Percentiles rank a stretch among this genome's conserved stretches.
Conservation (phyloP, 1,140 invertebrate species). For the Drosophila varians region DNA sequence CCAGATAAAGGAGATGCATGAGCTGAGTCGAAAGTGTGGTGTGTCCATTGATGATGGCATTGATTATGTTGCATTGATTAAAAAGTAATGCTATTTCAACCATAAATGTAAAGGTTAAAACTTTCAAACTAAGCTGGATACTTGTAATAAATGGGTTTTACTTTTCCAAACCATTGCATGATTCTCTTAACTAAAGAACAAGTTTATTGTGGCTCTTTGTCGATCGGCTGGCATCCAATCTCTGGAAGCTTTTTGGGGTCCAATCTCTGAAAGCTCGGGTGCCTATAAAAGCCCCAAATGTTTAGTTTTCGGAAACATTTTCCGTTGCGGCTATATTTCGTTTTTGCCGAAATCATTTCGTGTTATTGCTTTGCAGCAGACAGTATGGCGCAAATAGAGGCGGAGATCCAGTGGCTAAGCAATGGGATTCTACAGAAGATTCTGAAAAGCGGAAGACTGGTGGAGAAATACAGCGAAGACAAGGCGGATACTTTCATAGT, state of each 20-base stretch:
- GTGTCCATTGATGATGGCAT: slow-evolving; percentile 63
- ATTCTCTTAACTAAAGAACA: too few species aligned
- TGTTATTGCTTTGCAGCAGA: not conserved
- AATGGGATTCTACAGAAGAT: slow-evolving; percentile 43
- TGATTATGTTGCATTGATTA: slow-evolving; percentile 5
- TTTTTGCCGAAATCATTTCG: slow-evolving; percentile 3
- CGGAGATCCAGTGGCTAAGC: slow-evolving; percentile 53
- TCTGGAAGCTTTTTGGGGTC: not conserved
- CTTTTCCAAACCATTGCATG: too few species aligned
- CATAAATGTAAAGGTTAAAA: not conserved
- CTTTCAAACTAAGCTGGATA: not conserved
- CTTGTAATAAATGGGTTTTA: not conserved
- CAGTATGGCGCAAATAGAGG: slow-evolving; percentile 44
- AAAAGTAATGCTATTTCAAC: too few species aligned
- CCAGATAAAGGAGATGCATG: slow-evolving; percentile 67
- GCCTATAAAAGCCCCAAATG: slow-evolving; percentile 1
- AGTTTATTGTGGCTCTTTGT: not conserved
- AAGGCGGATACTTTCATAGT: slow-evolving; percentile 40
- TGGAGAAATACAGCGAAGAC: slow-evolving; percentile 38
- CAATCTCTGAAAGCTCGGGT: not conserved
- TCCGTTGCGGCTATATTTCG: not conserved
- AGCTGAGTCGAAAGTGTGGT: slow-evolving; percentile 42
- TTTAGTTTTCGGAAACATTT: too few species aligned
- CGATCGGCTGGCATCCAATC: not conserved
- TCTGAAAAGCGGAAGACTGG: slow-evolving; percentile 37